phyloP scores from a whole-genome alignment of 2,113 vertebrate species.

The Clarias gariepinus region DNA sequence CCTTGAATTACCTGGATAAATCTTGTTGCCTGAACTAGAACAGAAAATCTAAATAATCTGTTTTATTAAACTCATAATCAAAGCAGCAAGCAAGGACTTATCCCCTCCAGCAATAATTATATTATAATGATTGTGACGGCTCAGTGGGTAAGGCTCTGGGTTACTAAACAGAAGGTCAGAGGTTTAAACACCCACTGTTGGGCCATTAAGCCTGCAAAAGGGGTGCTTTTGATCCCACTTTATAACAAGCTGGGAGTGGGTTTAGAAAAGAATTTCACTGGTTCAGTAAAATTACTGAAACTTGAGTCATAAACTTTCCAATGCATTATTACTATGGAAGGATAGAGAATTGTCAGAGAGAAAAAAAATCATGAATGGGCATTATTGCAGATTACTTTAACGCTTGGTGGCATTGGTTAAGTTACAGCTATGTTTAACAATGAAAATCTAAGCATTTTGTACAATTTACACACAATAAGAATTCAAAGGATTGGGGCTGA shows the following conservation, averaged over 20 bases:
- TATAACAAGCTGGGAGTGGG: not conserved
- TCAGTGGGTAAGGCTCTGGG: not conserved
- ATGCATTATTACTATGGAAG: too few species aligned
- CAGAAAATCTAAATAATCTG: not conserved
- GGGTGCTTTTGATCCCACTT: not conserved
- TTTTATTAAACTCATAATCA: not conserved
- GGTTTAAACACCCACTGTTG: not conserved
- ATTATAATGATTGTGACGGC: not conserved
- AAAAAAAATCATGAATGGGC: too few species aligned
- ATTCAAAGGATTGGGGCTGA: too few species aligned
- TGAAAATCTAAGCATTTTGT: too few species aligned
- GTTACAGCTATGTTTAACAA: too few species aligned
- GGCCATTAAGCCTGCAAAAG: not conserved
- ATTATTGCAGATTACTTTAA: too few species aligned
- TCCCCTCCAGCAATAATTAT: not conserved
- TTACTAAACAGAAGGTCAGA: not conserved
- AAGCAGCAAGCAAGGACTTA: not conserved
- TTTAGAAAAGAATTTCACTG: not conserved
- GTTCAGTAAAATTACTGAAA: too few species aligned
- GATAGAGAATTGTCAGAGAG: too few species aligned
- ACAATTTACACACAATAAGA: too few species aligned
- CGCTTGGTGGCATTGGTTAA: too few species aligned
- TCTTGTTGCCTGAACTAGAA: not conserved
- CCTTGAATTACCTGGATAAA: not conserved
- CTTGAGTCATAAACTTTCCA: too few species aligned